Base-by-base conservation (phyloP, 2,888 invertebrate genomes). In the Pecten maximus region DNA sequence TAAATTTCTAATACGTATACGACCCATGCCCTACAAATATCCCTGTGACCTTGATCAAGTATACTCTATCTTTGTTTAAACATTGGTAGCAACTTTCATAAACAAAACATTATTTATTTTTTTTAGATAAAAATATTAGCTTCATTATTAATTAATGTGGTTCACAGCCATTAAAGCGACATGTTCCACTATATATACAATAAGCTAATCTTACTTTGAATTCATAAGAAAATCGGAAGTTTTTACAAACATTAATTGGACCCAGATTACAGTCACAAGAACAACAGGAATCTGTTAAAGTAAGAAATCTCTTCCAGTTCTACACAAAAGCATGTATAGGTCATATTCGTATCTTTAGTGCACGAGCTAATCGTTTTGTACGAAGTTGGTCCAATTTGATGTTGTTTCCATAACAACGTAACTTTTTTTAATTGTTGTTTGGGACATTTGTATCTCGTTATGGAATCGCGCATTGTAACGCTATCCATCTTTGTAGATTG, bases 341-440 rank as follows among this genome's bases (percentile, higher is more conserved):
- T 74, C 74, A 74, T 35, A 35, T 74, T 74, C 16, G 0, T 74
- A 35, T 74, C 6, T 74, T 8, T 12, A 28, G 28, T 74, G 16
- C 60, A 28, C 60, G 60, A 74, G 35, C 12, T 74, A 74, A 74
- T 74, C 74, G 28, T 28, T 74, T 74, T 35, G 74, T 74, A 74
- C 74, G 74, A 28, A 74, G 74, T 74, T 74, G 74, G 74, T 35
- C 74, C 74, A 74, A 74, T 74, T 74, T 35, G 35, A 54, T 19
- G 74, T 6, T 74, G 28, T 28, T 35, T 74, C 28, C 60, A n/a
- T 74, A 74, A 74, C 60, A 74, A 74, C 60, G 60, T 28, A 28
- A 28, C 60, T 74, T 54, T 54, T 28, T 74, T n/a, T 74, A 74
- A 74, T 28, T 28, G 28, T 8, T 35, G 2, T 35, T 28, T 35